Evolutionary conservation across 2,113 vertebrate genomes (phyloP), one percentile per base, ranked within the genome.

Genomic region (Vulpes vulpes): DNA sequence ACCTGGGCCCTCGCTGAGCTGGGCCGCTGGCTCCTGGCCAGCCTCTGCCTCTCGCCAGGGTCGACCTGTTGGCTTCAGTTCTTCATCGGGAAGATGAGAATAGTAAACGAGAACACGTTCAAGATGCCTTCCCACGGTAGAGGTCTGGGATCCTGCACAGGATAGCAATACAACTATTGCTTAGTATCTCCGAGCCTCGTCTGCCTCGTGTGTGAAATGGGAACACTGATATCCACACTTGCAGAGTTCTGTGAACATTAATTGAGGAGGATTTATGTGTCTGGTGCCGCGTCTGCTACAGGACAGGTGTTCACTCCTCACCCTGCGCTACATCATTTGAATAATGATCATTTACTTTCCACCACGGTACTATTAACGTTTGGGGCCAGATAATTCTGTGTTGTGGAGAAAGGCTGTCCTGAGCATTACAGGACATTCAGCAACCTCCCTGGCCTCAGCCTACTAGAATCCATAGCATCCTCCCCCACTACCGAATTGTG

Each of bases 331-430:
- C 0, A 4, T 30, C 27, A 1, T 59, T 57, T 57, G 25, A 25
- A 51, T 23, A 64, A 74, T 8, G 9, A 76, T 25, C 11, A 1
- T 22, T 65, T 51, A 10, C 64, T 67, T 78, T 91, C 23, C 30
- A 32, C 1, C 3, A 65, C 0, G 1, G 15, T 4, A 22, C 11
- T 15, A 8, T 6, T 49, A 16, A 49, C 11, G 8, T 17, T n/a
- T 32, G 14, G 22, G 19, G 17, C 67, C 14, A 1, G 38, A 27
- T 7, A 19, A 4, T 43, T 74, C 82, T 81, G 22, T 17, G 3
- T 0, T 5, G 4, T 55, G 5, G n/a, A 10, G 32, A 43, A 43
- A 43, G 30, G 35, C 23, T 79, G 16, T 27, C 62, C 55, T 14
- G 11, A 19, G 10, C 35, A 19, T 49, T 23, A 22, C 8, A 12